phyloP scores from a whole-genome alignment of 2,113 vertebrate species.

The Microtus richardsoni region DNA sequence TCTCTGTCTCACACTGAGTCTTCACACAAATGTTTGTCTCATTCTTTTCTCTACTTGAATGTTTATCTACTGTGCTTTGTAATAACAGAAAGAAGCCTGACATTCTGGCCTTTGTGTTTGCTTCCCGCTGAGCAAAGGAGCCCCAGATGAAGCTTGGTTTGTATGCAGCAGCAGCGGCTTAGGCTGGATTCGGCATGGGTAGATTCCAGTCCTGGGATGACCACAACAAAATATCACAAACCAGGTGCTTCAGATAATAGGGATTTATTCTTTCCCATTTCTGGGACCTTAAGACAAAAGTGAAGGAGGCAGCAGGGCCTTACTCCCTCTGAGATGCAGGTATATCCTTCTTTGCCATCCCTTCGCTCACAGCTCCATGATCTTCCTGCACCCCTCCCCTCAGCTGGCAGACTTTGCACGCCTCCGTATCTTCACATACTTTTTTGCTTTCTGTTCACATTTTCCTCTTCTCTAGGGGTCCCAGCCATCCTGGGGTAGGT shows the following conservation, averaged over 20 bases:
- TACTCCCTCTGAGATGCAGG: not conserved
- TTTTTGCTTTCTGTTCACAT: not conserved
- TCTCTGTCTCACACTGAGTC: not conserved
- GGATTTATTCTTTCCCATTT: not conserved
- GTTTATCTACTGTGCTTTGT: not conserved
- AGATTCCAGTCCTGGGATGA: not conserved
- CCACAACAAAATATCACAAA: not conserved
- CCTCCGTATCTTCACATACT: not conserved
- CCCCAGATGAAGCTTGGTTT: not conserved
- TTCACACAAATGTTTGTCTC: not conserved
- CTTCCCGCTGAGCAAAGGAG: not conserved
- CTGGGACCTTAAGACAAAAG: not conserved
- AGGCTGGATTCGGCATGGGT: not conserved
- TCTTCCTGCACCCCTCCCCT: not conserved
- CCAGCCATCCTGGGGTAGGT: not conserved
- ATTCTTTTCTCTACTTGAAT: slow-evolving; percentile 4
- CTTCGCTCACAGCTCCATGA: not conserved
- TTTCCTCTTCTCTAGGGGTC: not conserved
- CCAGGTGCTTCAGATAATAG: not conserved
- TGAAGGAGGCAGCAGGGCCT: not conserved
- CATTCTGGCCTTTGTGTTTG: not conserved
- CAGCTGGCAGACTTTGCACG: not conserved
- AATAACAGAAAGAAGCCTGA: not conserved
- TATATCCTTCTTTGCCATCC: not conserved
- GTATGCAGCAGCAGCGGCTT: not conserved